Conservation (phyloP, 2,888 invertebrate genomes). For the Drosophila antonietae region DNA sequence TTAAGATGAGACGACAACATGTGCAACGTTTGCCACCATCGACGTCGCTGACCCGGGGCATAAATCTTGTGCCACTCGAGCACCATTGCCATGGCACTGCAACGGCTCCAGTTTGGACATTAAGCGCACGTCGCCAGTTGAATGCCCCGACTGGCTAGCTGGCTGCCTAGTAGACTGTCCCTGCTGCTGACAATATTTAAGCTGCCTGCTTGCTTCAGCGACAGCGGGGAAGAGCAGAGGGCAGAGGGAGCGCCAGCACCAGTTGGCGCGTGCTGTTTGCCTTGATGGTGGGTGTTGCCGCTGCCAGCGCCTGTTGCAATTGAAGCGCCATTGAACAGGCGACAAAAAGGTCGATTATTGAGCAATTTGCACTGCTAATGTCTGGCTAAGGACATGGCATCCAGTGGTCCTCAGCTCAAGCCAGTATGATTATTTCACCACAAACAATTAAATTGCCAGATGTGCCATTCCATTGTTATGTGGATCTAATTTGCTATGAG, state of each 20-base stretch:
- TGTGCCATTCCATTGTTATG: background rate
- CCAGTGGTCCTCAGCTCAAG: slow-evolving; percentile 3
- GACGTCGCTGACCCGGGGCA: slow-evolving; percentile 61
- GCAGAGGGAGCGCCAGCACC: slow-evolving; percentile 6
- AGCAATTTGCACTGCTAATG: slow-evolving; percentile 55
- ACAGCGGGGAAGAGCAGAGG: background rate
- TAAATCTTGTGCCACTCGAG: slow-evolving; percentile 59
- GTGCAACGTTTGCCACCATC: slow-evolving; percentile 74
- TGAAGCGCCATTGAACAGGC: slow-evolving; percentile 63
- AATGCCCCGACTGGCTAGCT: slow-evolving; percentile 34
- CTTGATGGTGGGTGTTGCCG: slow-evolving; percentile 28
- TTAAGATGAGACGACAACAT: slow-evolving; percentile 81
- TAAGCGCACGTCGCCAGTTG: slow-evolving; percentile 70
- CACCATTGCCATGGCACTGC: slow-evolving; percentile 27
- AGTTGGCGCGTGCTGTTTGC: slow-evolving; percentile 56
- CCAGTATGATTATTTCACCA: background rate
- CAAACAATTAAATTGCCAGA: slow-evolving; percentile 10
- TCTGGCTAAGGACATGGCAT: slow-evolving; percentile 29
- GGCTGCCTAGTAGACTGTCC: slow-evolving; percentile 50
- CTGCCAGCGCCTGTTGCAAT: slow-evolving; percentile 48
- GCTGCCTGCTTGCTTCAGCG: slow-evolving; percentile 56
- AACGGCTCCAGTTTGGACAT: slow-evolving; percentile 55
- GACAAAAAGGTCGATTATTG: slow-evolving; percentile 63
- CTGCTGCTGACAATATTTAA: slow-evolving; percentile 66
- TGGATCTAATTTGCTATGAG: slow-evolving; percentile 1